Conservation (phyloP, 2,888 invertebrate genomes). For the Cryptus viduatorius region DNA sequence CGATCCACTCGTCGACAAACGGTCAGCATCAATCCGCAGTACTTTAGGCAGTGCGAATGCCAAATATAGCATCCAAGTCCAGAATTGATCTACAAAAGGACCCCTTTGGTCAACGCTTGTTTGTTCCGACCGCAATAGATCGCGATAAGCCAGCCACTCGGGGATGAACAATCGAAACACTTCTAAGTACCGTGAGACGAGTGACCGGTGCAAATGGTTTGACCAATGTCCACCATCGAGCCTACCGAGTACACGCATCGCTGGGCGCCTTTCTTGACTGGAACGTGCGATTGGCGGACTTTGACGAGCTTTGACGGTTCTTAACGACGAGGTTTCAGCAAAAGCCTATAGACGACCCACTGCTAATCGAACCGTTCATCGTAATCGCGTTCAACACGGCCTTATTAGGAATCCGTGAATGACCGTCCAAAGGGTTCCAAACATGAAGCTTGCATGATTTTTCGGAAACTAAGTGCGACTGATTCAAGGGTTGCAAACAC, state of each 20-base stretch:
- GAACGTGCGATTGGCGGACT: constrained; percentile 54
- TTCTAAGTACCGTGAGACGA: constrained; percentile 81
- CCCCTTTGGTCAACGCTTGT: constrained; percentile 68
- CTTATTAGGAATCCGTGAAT: constrained; percentile 55
- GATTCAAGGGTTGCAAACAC: constrained; percentile 34
- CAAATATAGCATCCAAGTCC: constrained; percentile 58
- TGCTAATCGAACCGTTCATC: constrained; percentile 68
- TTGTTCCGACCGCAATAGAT: constrained; percentile 70
- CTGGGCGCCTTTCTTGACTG: constrained; percentile 51
- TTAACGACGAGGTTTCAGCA: constrained; percentile 10
- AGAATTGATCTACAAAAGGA: constrained; percentile 65
- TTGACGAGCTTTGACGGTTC: constrained; percentile 54
- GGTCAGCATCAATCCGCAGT: constrained; percentile 64
- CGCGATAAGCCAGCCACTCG: constrained; percentile 80
- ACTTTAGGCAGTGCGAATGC: constrained; percentile 61
- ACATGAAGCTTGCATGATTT: constrained; percentile 44
- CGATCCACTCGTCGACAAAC: constrained; percentile 40
- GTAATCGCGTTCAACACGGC: constrained; percentile 45
- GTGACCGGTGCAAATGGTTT: constrained; percentile 67
- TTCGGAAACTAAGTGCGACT: constrained; percentile 31
- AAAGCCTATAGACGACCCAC: constrained; percentile 21
- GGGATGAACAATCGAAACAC: constrained; percentile 72
- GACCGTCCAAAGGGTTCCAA: constrained; percentile 52
- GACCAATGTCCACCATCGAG: constrained; percentile 64
- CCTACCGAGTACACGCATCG: constrained; percentile 56